These are phyloP conservation scores for Microplitis demolitor DNA, from an alignment of 1,140 invertebrate species.

Conservation along the genomic window DNA sequence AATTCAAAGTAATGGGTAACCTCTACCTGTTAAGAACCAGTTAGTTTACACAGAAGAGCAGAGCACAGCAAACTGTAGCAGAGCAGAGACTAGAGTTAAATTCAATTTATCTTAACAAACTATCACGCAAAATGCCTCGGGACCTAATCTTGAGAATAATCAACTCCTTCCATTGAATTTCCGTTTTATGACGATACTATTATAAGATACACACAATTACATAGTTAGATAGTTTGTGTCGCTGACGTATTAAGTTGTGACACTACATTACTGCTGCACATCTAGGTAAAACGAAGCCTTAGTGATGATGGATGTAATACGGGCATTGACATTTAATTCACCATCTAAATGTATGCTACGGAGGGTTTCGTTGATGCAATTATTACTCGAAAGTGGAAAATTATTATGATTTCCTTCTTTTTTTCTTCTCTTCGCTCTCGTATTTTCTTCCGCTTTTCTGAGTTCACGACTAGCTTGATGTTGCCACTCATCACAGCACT, in stretches of 20 bases:
- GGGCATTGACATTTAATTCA: too few species aligned
- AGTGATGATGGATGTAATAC: too few species aligned
- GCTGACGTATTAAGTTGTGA: too few species aligned
- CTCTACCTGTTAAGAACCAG: slow-evolving; percentile 20
- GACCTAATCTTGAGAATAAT: neutral
- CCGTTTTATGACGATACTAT: neutral
- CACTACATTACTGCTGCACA: too few species aligned
- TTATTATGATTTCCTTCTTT: neutral
- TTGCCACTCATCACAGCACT: neutral
- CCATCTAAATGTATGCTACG: too few species aligned
- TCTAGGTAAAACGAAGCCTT: too few species aligned
- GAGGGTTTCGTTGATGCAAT: neutral
- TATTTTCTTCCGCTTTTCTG: neutral
- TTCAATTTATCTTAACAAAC: slow-evolving; percentile 24
- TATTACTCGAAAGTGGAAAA: neutral
- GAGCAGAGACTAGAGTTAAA: neutral
- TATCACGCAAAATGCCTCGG: neutral
- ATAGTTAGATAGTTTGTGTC: too few species aligned
- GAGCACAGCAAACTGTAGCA: too few species aligned
- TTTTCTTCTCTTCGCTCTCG: neutral
- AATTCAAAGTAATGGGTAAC: slow-evolving; percentile 8
- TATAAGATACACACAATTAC: too few species aligned
- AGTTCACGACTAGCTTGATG: neutral
- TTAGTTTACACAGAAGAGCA: slow-evolving; percentile 7
- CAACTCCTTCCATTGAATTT: neutral